Evolutionary conservation across 2,797 vertebrate genomes (phyloP), one percentile per base, ranked within the genome.

Genomic region (Neosalanx taihuensis): DNA sequence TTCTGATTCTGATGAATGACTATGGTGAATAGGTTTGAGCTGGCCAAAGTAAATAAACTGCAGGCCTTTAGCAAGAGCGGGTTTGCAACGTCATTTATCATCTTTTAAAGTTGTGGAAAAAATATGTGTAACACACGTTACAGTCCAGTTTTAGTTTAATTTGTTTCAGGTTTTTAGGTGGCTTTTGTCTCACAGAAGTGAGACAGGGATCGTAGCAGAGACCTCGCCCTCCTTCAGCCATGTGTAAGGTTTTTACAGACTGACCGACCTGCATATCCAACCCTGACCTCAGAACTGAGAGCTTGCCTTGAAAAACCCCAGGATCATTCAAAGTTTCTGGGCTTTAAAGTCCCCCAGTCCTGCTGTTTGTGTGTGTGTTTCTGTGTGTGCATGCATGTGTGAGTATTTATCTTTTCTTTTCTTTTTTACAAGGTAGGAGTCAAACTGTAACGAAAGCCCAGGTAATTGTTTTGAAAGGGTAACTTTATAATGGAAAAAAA

Each of bases 401-500:
- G 31, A 37, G 51, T 30, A 26, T 64, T 64, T 7, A 46, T 46
- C 5, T 12, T 12, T 46, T 5, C 41, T 30, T 69, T 7, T 15
- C 53, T 29, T 13, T 31, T 51, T 71, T 86, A 85, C 77, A 75
- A 82, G 63, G 71, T 33, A 73, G 72, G 70, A 70, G 64, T 49
- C 79, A 6, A 6, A n/a, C 76, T 78, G 68, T 88, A 90, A 91
- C 73, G 69, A 86, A 84, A 87, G 78, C 81, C 72, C 83, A 84
- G 86, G 84, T 89, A 86, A 83, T 90, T 91, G 82, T 90, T 91
- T 87, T 84, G 73, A 87, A 90, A 88, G 84, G 73, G 84, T 84
- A 86, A 84, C 75, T 90, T 90, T 89, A 91, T 88, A 83, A 91
- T 82, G 87, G 86, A 87, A 89, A 89, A 83, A 87, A 81, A 89